Evolutionary conservation across 2,888 invertebrate genomes (phyloP), one percentile per base, ranked within the genome.

Genomic region (Anarsia innoxiella): DNA sequence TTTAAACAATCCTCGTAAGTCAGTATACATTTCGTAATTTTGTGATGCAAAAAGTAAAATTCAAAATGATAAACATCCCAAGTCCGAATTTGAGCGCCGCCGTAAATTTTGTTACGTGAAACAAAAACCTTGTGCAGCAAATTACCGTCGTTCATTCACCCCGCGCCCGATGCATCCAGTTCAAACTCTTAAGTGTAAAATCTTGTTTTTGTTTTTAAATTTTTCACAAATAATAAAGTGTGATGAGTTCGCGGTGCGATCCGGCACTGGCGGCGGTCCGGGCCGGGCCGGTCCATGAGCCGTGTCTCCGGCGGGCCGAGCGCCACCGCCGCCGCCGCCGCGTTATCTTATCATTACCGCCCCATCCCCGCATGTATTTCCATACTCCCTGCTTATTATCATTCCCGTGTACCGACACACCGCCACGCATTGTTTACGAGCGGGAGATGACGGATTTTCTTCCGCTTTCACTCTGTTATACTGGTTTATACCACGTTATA

Each of bases 371-470:
- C 65, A 76, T 79, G 65, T 74, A 82, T 83, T 83, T 78, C 70
- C 79, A 77, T 78, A 76, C n/a, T n/a, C n/a, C n/a, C n/a, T n/a
- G n/a, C n/a, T n/a, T n/a, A 71, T 75, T 69, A 73, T 73, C 73
- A 83, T 83, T 80, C 76, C 69, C 77, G 12, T 27, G 27, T 26
- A 73, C 69, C 66, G 65, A 67, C 69, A 59, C 60, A 60, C 63
- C 62, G 58, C 55, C 64, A 59, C 53, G 66, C 70, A 66, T 78
- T 80, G 78, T 79, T 80, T 79, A 78, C 66, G 75, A 65, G 57
- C 67, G 65, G 62, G 68, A 74, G 70, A 78, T 82, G 83, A 83
- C 78, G 70, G 71, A 80, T 78, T 77, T 79, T 78, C 83, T 83
- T 82, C 82, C 82, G 80, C 60, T 78, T 66, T 70, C 62, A 52